Conservation (phyloP, 2,113 vertebrate species). For the Neopipo cinnamomea region DNA sequence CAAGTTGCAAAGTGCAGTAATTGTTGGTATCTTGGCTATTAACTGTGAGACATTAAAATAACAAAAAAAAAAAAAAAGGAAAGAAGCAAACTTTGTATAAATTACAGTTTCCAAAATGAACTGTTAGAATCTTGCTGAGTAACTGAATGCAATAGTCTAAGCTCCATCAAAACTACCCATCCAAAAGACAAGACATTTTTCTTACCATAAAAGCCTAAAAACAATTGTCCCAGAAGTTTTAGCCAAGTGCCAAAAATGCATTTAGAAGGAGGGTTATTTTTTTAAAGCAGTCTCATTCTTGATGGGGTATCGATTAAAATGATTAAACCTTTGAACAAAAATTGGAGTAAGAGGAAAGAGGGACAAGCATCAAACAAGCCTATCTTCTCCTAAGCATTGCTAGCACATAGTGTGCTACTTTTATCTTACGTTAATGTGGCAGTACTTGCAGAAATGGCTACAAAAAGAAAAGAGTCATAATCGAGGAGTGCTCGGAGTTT, state of each 20-base stretch:
- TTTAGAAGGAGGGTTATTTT: neutral
- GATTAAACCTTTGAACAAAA: neutral
- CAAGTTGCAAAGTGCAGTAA: conserved; percentile 97
- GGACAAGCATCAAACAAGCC: neutral
- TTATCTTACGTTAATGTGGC: neutral
- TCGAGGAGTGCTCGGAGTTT: rapidly evolving
- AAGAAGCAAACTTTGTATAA: neutral
- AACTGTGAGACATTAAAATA: conserved; percentile 78
- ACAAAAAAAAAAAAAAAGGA: neutral
- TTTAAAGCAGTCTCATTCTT: neutral
- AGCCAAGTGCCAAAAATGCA: neutral
- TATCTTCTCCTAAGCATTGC: neutral
- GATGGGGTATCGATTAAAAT: neutral
- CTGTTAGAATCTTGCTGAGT: neutral
- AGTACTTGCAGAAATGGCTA: neutral
- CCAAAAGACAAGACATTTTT: neutral
- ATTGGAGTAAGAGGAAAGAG: neutral
- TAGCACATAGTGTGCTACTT: neutral
- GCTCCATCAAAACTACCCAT: neutral
- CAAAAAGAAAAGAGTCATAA: neutral
- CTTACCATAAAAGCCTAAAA: neutral
- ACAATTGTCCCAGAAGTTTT: neutral
- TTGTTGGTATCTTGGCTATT: conserved; percentile 95
- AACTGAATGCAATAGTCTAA: neutral
- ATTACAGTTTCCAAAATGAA: neutral